Evolutionary conservation across 2,888 invertebrate genomes (phyloP), one percentile per base, ranked within the genome.

Genomic region (Arctia plantaginis): DNA sequence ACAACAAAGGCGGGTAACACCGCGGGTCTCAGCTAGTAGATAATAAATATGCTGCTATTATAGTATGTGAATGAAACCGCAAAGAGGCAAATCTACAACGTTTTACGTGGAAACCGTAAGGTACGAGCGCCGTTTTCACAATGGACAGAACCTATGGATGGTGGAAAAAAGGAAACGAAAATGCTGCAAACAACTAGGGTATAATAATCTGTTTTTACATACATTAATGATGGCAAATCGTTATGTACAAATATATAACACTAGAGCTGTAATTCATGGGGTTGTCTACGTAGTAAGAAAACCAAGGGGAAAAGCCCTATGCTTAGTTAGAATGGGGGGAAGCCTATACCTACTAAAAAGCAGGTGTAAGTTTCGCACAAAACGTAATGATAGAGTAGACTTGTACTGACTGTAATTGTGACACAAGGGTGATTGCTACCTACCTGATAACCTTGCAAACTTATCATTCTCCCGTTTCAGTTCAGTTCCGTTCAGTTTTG

Each of bases 41-140:
- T n/a, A 65, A 8, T 66, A 41, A 39, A 20, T 72, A 67, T 44
- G 23, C n/a, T 55, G 3, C 55, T 55, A 55, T 62, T 30, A 23
- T 62, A 23, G 69, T 55, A 59, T 39, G 20, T 55, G 55, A 69
- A 69, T 69, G 69, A 55, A 69, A 59, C 59, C 12, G 12, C 12
- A 4, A 59, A 59, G 13, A 27, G 27, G 59, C 13, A 13, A 59
- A 59, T 13, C 51, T 51, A 51, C n/a, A 0, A 55, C 12, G n/a
- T 55, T 55, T 18, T 18, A 18, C 18, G 30, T 30, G 30, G 27
- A 30, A 59, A 62, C 7, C 4, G 18, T 62, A 30, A 62, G 15
- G 15, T 59, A 18, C 6, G 41, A 23, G 3, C n/a, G 12, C 13
- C n/a, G n/a, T 3, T 55, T n/a, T 55, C 3, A 55, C n/a, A 55